A percentile compares a stretch with the other conserved stretches of the same genome.
phyloP scores from a whole-genome alignment of 2,113 vertebrate species.

The Bufo bufo region DNA sequence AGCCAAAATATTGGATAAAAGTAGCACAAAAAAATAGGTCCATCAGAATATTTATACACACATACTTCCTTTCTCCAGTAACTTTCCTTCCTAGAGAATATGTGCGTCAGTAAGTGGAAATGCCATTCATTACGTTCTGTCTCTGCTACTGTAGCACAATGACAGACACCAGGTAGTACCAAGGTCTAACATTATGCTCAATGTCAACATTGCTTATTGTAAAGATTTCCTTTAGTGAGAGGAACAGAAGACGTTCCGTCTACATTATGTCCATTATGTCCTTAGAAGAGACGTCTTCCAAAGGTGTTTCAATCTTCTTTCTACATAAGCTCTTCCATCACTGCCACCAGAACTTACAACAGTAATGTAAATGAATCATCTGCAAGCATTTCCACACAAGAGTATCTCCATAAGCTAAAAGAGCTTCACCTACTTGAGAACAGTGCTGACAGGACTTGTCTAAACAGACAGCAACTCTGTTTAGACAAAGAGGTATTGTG shows the following conservation, averaged over 20 bases:
- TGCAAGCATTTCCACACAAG: neutral
- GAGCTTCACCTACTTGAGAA: neutral
- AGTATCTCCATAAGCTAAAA: neutral
- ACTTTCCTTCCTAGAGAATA: neutral
- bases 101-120: neutral
- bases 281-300: neutral
- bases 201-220: neutral
- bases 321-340: neutral
- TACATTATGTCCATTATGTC: neutral
- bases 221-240: neutral
- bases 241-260: neutral
- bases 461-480: too few relatives aligned
- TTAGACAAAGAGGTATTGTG: too few relatives aligned
- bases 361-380: neutral
- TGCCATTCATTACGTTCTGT: neutral
- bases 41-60: neutral
- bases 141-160: neutral
- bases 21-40: neutral
- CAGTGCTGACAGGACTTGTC: too few relatives aligned
- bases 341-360: neutral
- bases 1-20: neutral
- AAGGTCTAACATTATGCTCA: neutral
- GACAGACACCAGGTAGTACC: neutral
- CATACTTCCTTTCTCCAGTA: neutral
- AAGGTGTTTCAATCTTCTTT: neutral